Evolutionary conservation across 2,888 invertebrate species (phyloP).

Genomic region (Deroplatys truncata): DNA sequence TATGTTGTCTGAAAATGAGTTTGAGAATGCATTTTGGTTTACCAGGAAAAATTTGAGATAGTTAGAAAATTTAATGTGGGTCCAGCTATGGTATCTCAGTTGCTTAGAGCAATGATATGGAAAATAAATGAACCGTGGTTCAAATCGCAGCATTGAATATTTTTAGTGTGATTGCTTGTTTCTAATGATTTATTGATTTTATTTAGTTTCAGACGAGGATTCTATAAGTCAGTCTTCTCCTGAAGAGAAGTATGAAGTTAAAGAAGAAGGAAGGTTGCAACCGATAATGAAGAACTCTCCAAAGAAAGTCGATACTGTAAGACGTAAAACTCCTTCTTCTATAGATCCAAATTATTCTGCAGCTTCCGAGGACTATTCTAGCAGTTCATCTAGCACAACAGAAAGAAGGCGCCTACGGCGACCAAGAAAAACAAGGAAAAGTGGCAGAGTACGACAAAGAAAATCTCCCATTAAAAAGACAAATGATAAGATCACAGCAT

Average conservation of each 20-base stretch:
- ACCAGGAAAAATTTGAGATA: too few relatives aligned
- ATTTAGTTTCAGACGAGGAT: slow-evolving; percentile 5
- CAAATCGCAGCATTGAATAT: too few relatives aligned
- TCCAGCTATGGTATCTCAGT: too few relatives aligned
- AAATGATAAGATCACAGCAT: not conserved
- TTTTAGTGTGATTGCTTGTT: too few relatives aligned
- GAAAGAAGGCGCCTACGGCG: not conserved
- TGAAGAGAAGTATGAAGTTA: not conserved
- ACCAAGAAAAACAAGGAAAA: not conserved
- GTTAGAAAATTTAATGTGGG: too few relatives aligned
- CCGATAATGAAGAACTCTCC: not conserved
- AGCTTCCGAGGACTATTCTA: slow-evolving; percentile 17
- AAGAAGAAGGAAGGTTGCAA: not conserved
- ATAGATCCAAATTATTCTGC: slow-evolving; percentile 8
- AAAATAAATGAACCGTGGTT: too few relatives aligned
- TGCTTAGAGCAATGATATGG: too few relatives aligned
- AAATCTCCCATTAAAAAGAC: not conserved
- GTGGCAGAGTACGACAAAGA: not conserved
- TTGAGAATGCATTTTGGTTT: too few relatives aligned
- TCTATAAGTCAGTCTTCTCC: slow-evolving; percentile 10
- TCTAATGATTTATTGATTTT: not conserved
- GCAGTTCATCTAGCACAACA: not conserved
- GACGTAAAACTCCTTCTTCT: not conserved
- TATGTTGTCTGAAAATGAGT: not conserved
- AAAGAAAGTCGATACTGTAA: not conserved